Percentiles rank a stretch among this genome's conserved stretches.
These are phyloP conservation scores for Caradrina kadenii DNA, from an alignment of 2,888 invertebrate species.

Conservation along the genomic window DNA sequence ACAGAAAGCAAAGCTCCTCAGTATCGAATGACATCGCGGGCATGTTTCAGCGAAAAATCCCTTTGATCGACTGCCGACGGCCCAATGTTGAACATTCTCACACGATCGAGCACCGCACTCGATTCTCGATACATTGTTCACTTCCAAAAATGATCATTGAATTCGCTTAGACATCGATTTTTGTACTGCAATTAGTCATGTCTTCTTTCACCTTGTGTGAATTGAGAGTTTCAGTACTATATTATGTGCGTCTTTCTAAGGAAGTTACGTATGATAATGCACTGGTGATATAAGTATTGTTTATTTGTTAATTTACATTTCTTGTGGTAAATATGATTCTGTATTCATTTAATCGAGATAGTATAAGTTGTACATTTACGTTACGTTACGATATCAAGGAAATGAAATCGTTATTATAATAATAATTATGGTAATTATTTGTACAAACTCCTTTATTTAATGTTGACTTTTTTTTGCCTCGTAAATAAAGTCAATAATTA, in stretches of 20 bases:
- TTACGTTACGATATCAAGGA: slow-evolving; percentile 38
- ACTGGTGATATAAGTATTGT: slow-evolving; percentile 9
- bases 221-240: slow-evolving; percentile 9
- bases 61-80: slow-evolving; percentile 85
- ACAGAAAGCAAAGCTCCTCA: slow-evolving; percentile 71
- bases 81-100: slow-evolving; percentile 86
- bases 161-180: slow-evolving; percentile 59
- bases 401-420: slow-evolving; percentile 39
- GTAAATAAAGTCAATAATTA: slow-evolving; percentile 45
- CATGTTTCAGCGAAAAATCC: slow-evolving; percentile 83
- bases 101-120: slow-evolving; percentile 78
- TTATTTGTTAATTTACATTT: slow-evolving; percentile 32
- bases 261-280: slow-evolving; percentile 28
- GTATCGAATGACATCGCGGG: slow-evolving; percentile 81
- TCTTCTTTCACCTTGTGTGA: slow-evolving; percentile 43
- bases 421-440: slow-evolving; percentile 40
- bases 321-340: slow-evolving; percentile 22
- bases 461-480: slow-evolving; percentile 43
- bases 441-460: slow-evolving; percentile 18
- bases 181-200: slow-evolving; percentile 59
- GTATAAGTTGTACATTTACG: slow-evolving; percentile 12
- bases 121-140: slow-evolving; percentile 70
- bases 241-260: slow-evolving; percentile 30
- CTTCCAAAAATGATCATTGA: slow-evolving; percentile 81
- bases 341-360: slow-evolving; percentile 21